Conservation (phyloP, 2,888 invertebrate genomes). For the Amphimallon solstitiale region DNA sequence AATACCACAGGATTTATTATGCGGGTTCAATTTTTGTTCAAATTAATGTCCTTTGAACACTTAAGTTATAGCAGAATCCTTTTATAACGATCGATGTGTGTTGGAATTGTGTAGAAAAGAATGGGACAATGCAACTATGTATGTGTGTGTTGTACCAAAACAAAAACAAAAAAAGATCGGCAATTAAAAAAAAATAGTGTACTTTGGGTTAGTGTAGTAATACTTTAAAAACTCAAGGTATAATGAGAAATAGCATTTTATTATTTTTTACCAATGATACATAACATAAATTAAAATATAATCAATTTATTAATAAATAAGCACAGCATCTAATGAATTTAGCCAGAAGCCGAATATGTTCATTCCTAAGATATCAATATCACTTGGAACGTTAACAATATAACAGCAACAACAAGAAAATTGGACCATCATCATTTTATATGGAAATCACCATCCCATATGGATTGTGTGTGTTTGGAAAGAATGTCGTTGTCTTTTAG, state of each 20-base stretch:
- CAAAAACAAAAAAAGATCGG: conserved; percentile 30
- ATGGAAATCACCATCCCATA: conserved; percentile 22
- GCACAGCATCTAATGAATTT: conserved; percentile 53
- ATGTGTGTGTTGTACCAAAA: conserved; percentile 17
- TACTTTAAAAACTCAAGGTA: conserved; percentile 39
- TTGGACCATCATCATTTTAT: conserved; percentile 41
- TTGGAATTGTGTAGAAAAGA: conserved; percentile 16
- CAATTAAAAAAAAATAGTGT: conserved; percentile 27
- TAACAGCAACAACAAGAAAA: conserved; percentile 40
- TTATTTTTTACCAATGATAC: conserved; percentile 49
- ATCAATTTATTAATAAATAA: conserved; percentile 45
- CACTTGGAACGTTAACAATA: conserved; percentile 61
- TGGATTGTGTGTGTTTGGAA: conserved; percentile 5
- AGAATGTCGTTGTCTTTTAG: background rate
- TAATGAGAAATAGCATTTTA: conserved; percentile 49
- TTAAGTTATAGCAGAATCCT: too few relatives aligned
- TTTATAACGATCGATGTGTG: too few relatives aligned
- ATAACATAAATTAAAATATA: conserved; percentile 44
- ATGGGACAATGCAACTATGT: background rate
- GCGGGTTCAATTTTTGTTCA: too few relatives aligned
- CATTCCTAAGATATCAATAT: conserved; percentile 59
- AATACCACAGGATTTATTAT: too few relatives aligned
- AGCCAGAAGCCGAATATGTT: conserved; percentile 59
- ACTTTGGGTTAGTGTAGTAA: conserved; percentile 39
- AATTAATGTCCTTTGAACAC: too few relatives aligned